Evolutionary conservation across 2,888 invertebrate species (phyloP).

Genomic region (Euproctis similis): DNA sequence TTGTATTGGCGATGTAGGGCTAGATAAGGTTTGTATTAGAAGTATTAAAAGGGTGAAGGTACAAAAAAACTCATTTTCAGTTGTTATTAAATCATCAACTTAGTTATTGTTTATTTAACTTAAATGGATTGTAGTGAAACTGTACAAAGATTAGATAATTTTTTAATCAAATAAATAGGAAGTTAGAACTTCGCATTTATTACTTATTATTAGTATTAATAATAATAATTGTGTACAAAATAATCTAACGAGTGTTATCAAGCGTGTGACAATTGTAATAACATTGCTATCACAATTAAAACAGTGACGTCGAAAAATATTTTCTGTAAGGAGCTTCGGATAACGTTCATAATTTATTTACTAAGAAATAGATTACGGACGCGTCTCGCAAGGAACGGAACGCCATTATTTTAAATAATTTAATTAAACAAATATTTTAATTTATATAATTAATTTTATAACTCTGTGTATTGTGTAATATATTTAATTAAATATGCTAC

Average conservation of each 20-base stretch:
- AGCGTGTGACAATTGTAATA: not conserved
- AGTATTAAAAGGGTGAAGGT: too few relatives aligned
- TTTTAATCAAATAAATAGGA: not conserved
- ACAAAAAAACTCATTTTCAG: too few relatives aligned
- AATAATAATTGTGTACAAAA: conserved; percentile 4
- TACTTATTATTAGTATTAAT: not conserved
- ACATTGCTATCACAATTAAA: not conserved
- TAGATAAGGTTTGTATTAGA: too few relatives aligned
- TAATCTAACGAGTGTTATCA: too few relatives aligned
- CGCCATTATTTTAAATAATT: conserved; percentile 26
- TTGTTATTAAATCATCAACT: too few relatives aligned
- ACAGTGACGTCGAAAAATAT: conserved; percentile 33
- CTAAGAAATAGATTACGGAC: conserved; percentile 35
- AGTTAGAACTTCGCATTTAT: too few relatives aligned
- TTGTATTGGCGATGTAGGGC: too few relatives aligned
- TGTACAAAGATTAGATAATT: conserved; percentile 1
- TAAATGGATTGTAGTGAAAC: too few relatives aligned
- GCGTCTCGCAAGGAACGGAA: conserved; percentile 37
- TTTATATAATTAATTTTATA: conserved; percentile 16
- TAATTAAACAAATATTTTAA: conserved; percentile 20
- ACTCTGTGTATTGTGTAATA: too few relatives aligned
- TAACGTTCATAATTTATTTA: conserved; percentile 15
- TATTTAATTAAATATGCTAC: conserved; percentile 42
- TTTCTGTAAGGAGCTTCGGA: conserved; percentile 39
- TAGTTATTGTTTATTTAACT: too few relatives aligned